Evolutionary conservation across 2,113 vertebrate species (phyloP).

Genomic region (Ceyx melanurus): DNA sequence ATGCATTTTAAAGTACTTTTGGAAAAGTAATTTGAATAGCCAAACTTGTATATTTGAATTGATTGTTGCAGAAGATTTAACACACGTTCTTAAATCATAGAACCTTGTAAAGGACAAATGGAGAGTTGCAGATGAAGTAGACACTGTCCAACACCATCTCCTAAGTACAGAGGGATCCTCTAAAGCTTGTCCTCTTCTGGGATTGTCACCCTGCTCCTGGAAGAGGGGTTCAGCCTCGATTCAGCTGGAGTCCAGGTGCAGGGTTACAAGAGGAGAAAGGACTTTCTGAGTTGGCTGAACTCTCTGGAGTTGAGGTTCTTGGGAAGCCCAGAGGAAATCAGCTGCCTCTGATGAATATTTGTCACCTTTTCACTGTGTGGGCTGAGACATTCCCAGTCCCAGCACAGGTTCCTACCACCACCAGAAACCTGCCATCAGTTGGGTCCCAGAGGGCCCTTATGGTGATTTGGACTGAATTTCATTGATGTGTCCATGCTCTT

Average conservation of each 20-base stretch:
- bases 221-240: neutral
- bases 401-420: rapidly evolving
- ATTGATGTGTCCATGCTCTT: neutral
- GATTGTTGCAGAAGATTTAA: conserved; percentile 83
- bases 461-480: neutral
- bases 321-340: neutral
- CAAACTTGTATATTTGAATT: conserved; percentile 82
- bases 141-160: neutral
- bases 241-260: neutral
- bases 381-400: neutral
- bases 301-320: neutral
- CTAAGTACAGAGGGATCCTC: neutral
- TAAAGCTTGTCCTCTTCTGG: neutral
- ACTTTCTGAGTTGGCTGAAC: neutral
- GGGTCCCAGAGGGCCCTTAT: neutral
- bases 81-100: conserved; percentile 72
- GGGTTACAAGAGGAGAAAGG: neutral
- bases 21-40: conserved; percentile 86
- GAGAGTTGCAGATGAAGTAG: conserved; percentile 35
- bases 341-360: neutral
- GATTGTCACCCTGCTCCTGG: neutral
- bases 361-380: neutral
- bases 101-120: conserved; percentile 76
- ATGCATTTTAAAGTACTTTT: conserved; percentile 90
- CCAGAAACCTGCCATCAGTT: neutral